phyloP scores from a whole-genome alignment of 2,888 invertebrate species.

The Iphiclides podalirius region DNA sequence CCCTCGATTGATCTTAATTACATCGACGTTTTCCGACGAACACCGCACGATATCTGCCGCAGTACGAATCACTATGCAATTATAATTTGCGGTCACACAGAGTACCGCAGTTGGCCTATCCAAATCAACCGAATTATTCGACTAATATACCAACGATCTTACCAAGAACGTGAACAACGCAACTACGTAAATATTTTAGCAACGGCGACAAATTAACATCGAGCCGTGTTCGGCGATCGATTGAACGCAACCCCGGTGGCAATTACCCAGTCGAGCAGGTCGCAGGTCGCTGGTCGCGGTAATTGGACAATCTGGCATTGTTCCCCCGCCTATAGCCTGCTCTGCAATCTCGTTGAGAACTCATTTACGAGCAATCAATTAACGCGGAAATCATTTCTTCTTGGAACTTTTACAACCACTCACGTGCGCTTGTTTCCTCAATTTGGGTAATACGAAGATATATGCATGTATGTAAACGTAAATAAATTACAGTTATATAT shows the following conservation, averaged over 20 bases:
- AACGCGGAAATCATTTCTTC: neutral
- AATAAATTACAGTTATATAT: no score
- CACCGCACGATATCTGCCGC: no score
- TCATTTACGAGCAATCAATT: slow-evolving; percentile 3
- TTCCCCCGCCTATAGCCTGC: neutral
- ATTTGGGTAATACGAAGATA: no score
- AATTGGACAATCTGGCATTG: slow-evolving; percentile 1
- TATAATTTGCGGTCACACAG: no score
- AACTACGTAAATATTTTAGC: neutral
- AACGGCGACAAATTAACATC: neutral
- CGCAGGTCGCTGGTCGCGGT: slow-evolving; percentile 4
- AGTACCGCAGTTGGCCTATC: no score
- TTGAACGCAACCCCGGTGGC: neutral
- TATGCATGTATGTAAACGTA: no score
- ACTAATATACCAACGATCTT: no score
- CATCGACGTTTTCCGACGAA: no score
- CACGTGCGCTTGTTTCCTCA: neutral
- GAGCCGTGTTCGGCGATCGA: neutral
- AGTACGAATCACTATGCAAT: no score
- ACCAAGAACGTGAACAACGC: neutral
- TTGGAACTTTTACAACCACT: neutral
- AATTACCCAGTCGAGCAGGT: slow-evolving; percentile 3
- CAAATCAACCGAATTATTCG: no score
- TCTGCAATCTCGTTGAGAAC: neutral
- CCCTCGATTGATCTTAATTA: no score